These are phyloP conservation scores for Oncorhynchus masou DNA, from an alignment of 2,113 vertebrate species.

Conservation along the genomic window DNA sequence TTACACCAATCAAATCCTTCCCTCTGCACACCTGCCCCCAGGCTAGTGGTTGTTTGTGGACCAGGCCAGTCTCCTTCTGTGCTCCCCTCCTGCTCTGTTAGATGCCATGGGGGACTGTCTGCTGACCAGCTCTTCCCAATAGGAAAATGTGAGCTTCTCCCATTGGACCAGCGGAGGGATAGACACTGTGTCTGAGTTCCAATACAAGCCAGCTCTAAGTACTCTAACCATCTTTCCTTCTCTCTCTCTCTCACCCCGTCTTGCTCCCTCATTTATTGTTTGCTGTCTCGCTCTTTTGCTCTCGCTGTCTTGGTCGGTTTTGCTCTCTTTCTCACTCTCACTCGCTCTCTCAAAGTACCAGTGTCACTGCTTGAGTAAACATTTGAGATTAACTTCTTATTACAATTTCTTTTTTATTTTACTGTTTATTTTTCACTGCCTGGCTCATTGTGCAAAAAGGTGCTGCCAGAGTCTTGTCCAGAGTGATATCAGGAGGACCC, in stretches of 20 bases:
- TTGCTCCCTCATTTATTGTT: not conserved
- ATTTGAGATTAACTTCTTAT: slow-evolving; percentile 26
- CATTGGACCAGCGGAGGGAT: slow-evolving; percentile 57
- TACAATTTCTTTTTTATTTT: slow-evolving; percentile 22
- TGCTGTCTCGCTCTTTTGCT: slow-evolving; percentile 10
- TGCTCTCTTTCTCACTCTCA: slow-evolving; percentile 15
- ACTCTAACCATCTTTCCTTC: slow-evolving; percentile 8
- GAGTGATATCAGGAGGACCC: not conserved
- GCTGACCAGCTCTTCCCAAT: slow-evolving; percentile 57
- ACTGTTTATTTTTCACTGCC: slow-evolving; percentile 5
- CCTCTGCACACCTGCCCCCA: no score
- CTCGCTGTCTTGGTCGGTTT: not conserved
- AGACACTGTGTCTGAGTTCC: slow-evolving; percentile 72
- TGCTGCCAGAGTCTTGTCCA: not conserved
- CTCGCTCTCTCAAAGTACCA: slow-evolving; percentile 29
- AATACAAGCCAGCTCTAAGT: slow-evolving; percentile 45
- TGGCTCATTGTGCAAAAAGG: not conserved
- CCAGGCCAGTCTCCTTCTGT: no score
- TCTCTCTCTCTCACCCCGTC: slow-evolving; percentile 23
- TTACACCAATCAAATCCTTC: slow-evolving; percentile 3
- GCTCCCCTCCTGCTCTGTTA: slow-evolving; percentile 16
- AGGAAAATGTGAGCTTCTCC: slow-evolving; percentile 69
- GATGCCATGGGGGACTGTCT: slow-evolving; percentile 26
- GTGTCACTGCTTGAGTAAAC: slow-evolving; percentile 31
- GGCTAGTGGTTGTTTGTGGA: slow-evolving; percentile 10